phyloP scores from a whole-genome alignment of 2,113 vertebrate genomes.

The Leucoraja erinaceus region DNA sequence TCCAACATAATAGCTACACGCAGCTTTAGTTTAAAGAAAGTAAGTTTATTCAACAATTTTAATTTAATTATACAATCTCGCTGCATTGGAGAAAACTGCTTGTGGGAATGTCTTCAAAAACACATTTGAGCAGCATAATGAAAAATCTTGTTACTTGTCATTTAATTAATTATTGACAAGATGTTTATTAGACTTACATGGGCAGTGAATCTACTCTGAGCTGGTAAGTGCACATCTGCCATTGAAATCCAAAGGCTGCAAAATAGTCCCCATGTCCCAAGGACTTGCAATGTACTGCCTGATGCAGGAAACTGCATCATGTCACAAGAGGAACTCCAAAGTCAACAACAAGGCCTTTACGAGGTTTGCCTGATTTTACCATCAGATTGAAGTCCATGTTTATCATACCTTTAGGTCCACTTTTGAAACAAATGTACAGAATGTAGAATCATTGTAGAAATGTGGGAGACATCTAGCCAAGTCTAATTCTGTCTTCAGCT shows the following conservation, averaged over 20 bases:
- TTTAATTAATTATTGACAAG: conserved; percentile 30
- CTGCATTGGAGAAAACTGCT: background rate
- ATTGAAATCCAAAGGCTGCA: background rate
- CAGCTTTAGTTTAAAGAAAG: background rate
- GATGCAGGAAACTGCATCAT: background rate
- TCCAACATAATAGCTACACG: conserved; percentile 12
- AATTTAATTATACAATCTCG: conserved; percentile 15
- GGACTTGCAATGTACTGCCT: background rate
- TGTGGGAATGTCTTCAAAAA: conserved; percentile 9
- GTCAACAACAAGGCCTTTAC: background rate
- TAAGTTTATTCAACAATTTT: background rate
- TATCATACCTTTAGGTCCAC: background rate
- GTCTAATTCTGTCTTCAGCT: too few species aligned
- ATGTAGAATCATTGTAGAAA: background rate
- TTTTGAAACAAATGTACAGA: background rate
- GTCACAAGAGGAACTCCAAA: background rate
- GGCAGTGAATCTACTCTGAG: background rate
- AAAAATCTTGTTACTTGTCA: conserved; percentile 22
- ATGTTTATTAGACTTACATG: background rate
- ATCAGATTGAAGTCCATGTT: background rate
- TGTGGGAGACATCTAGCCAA: too few species aligned
- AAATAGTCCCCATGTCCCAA: background rate
- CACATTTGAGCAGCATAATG: background rate
- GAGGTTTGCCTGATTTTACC: background rate
- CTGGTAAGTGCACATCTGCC: background rate